Conservation (phyloP, 2,888 invertebrate species). For the Pecten maximus region DNA sequence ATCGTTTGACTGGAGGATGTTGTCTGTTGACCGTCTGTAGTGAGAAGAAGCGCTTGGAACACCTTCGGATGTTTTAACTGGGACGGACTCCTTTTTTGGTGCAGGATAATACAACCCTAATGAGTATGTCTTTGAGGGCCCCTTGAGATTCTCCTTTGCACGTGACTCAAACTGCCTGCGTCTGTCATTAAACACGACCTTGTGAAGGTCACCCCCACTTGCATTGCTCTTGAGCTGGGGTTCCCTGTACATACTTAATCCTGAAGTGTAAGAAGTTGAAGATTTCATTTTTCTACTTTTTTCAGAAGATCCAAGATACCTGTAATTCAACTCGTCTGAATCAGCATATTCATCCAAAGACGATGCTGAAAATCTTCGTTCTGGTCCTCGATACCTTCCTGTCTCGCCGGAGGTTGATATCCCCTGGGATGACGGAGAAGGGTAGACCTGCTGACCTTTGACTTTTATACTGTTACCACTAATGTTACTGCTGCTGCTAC, state of each 20-base stretch:
- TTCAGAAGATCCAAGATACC: slow-evolving; percentile 38
- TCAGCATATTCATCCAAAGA: background rate
- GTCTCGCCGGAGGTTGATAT: background rate
- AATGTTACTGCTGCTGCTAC: slow-evolving; percentile 41
- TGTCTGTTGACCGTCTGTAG: slow-evolving; percentile 62
- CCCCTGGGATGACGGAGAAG: slow-evolving; percentile 42
- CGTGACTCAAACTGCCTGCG: slow-evolving; percentile 63
- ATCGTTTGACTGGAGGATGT: slow-evolving; percentile 66
- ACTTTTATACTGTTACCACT: slow-evolving; percentile 1
- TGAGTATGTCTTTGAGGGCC: slow-evolving; percentile 68
- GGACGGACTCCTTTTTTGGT: slow-evolving; percentile 59
- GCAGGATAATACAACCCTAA: slow-evolving; percentile 75
- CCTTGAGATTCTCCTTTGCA: slow-evolving; percentile 66
- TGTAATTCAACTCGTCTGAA: background rate
- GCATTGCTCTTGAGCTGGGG: slow-evolving; percentile 47
- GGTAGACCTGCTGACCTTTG: slow-evolving; percentile 47
- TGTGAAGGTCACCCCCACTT: slow-evolving; percentile 58
- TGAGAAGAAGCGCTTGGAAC: slow-evolving; percentile 57
- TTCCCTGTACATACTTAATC: slow-evolving; percentile 66
- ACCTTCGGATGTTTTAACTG: slow-evolving; percentile 63
- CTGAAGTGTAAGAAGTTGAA: slow-evolving; percentile 68
- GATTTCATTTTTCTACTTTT: slow-evolving; percentile 59
- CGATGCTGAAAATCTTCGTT: slow-evolving; percentile 31
- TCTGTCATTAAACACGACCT: slow-evolving; percentile 62
- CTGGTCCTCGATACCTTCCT: slow-evolving; percentile 43